Evolutionary conservation across 92 coral and sea anemone species (phyloP).

Genomic region (Palythoa caribaeorum): DNA sequence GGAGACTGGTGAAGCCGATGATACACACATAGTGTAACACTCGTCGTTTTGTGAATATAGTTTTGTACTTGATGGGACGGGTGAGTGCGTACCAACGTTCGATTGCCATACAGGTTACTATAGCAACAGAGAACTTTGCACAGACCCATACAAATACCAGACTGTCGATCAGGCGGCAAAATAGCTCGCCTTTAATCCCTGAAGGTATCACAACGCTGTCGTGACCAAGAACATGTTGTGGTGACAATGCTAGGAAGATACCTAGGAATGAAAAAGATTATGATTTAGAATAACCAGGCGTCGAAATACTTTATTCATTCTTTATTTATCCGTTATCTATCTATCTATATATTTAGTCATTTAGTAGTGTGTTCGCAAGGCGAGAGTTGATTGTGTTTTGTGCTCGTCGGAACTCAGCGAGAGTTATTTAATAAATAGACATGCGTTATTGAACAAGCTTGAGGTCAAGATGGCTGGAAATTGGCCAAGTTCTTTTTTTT

Average conservation of each 20-base stretch:
- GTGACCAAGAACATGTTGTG: conserved; percentile 20
- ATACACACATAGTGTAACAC: conserved; percentile 4
- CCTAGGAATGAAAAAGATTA: not conserved
- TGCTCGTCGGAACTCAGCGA: too few relatives aligned
- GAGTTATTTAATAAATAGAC: too few relatives aligned
- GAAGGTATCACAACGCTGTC: not conserved
- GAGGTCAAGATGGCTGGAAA: too few relatives aligned
- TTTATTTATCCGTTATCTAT: too few relatives aligned
- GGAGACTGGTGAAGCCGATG: not conserved
- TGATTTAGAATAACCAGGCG: too few relatives aligned
- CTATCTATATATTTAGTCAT: too few relatives aligned
- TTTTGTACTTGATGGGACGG: conserved; percentile 8
- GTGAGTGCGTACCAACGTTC: conserved; percentile 39
- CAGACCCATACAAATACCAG: conserved; percentile 17
- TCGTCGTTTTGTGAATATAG: not conserved
- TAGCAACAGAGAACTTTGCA: conserved; percentile 35
- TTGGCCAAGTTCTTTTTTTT: too few relatives aligned
- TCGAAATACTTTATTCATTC: too few relatives aligned
- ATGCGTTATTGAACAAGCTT: too few relatives aligned
- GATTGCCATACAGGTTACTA: conserved; percentile 35
- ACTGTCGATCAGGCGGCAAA: conserved; percentile 35
- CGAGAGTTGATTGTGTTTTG: too few relatives aligned
- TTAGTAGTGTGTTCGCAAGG: too few relatives aligned
- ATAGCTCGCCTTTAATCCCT: conserved; percentile 4
- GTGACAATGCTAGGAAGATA: conserved; percentile 17